These are phyloP conservation scores for Agrenia bidenticulata DNA, from an alignment of 2,888 invertebrate species.

Conservation along the genomic window DNA sequence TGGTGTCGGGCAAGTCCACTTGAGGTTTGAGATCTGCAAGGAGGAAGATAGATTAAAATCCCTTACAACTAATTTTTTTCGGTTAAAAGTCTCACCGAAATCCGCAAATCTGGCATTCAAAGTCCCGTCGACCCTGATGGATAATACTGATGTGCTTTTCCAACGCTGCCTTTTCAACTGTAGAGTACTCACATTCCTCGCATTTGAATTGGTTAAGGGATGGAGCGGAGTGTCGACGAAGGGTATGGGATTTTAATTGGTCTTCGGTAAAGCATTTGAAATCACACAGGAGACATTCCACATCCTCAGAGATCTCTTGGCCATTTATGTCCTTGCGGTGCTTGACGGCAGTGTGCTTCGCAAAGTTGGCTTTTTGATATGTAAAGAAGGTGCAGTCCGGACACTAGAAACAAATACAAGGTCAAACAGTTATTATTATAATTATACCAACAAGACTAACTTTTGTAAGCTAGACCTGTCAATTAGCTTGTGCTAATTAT, in stretches of 20 bases:
- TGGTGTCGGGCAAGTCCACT: slow-evolving; percentile 53
- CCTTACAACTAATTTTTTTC: not conserved
- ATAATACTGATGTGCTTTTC: slow-evolving; percentile 53
- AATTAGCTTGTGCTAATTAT: too few relatives aligned
- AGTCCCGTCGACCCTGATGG: slow-evolving; percentile 53
- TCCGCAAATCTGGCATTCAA: slow-evolving; percentile 51
- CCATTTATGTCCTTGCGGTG: slow-evolving; percentile 52
- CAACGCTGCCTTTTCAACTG: slow-evolving; percentile 54
- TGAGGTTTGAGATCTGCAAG: slow-evolving; percentile 49
- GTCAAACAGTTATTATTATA: too few relatives aligned
- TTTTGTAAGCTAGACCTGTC: too few relatives aligned
- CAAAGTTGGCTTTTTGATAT: slow-evolving; percentile 52
- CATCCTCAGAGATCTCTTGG: slow-evolving; percentile 37
- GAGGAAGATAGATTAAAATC: not conserved
- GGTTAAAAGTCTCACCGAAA: slow-evolving; percentile 36
- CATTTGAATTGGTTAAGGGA: slow-evolving; percentile 48
- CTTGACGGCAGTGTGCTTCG: slow-evolving; percentile 52
- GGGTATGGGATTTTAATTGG: slow-evolving; percentile 52
- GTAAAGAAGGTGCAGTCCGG: slow-evolving; percentile 49
- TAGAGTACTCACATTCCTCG: slow-evolving; percentile 51
- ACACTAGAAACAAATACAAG: slow-evolving; percentile 37
- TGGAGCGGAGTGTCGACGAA: slow-evolving; percentile 49
- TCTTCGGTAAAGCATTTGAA: slow-evolving; percentile 52
- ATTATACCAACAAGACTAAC: too few relatives aligned
- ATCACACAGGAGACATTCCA: slow-evolving; percentile 47